Evolutionary conservation across 2,888 invertebrate species (phyloP).

Genomic region (Pseudococcus viburni): DNA sequence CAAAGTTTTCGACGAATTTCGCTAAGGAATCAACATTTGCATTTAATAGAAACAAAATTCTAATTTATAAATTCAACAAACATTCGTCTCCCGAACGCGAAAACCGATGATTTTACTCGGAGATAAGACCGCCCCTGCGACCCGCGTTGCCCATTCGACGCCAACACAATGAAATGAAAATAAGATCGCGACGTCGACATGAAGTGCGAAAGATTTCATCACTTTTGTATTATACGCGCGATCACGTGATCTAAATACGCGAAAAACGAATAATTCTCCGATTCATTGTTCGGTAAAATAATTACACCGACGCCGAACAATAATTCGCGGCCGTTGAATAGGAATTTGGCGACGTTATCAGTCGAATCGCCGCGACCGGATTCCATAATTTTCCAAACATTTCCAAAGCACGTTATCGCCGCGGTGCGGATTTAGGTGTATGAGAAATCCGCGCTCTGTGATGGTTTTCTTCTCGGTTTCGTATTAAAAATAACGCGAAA

Average conservation of each 20-base stretch:
- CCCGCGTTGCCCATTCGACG: neutral
- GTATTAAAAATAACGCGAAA: neutral
- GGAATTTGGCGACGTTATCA: neutral
- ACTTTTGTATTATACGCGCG: neutral
- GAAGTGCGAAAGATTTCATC: neutral
- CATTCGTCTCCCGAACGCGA: conserved; percentile 11
- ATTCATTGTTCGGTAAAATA: conserved; percentile 7
- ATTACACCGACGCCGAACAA: neutral
- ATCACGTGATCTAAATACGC: conserved; percentile 22
- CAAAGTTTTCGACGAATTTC: conserved; percentile 25
- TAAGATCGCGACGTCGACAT: neutral
- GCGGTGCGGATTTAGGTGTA: neutral
- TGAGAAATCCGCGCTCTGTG: neutral
- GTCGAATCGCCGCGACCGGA: neutral
- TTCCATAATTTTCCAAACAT: neutral
- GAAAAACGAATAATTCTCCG: neutral
- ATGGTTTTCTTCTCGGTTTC: neutral
- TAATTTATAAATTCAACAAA: conserved; percentile 29
- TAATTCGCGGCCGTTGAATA: neutral
- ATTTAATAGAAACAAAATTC: conserved; percentile 31
- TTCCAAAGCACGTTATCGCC: neutral
- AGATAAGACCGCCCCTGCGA: neutral
- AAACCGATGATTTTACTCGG: conserved; percentile 2
- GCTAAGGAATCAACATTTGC: conserved; percentile 1
- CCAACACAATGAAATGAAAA: conserved; percentile 4